phyloP scores from a whole-genome alignment of 1,140 invertebrate species.

The Elymnias hypermnestra region DNA sequence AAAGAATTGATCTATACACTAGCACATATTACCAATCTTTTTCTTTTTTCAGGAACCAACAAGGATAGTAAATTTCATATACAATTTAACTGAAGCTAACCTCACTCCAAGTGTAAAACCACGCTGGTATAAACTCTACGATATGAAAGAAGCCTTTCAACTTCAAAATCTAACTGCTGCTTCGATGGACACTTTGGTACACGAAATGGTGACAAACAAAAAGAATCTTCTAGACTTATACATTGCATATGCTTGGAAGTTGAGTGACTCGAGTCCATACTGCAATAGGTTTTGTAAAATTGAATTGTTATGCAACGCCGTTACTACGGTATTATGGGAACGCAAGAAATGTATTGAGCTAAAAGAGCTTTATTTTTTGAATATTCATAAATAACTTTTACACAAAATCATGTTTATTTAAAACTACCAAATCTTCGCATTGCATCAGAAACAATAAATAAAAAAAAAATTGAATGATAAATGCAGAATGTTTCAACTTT shows the following conservation, averaged over 20 bases:
- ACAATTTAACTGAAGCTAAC: conserved; percentile 88
- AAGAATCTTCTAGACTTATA: conserved; percentile 57
- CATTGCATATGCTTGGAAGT: conserved; percentile 73
- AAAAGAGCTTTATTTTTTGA: conserved; percentile 25
- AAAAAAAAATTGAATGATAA: no score
- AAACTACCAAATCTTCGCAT: no score
- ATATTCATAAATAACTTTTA: no score
- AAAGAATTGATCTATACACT: no score
- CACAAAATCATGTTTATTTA: no score
- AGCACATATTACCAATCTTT: no score
- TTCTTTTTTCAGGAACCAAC: conserved; percentile 78
- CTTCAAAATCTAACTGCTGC: conserved; percentile 68
- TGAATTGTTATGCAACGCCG: conserved; percentile 76
- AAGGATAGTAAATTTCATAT: conserved; percentile 84
- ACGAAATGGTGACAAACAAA: conserved; percentile 65
- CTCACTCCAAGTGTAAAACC: conserved; percentile 70
- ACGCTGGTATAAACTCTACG: conserved; percentile 82
- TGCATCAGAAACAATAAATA: no score
- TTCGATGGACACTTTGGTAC: conserved; percentile 67
- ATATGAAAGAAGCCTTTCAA: conserved; percentile 81
- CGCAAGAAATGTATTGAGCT: conserved; percentile 75
- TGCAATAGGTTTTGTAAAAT: conserved; percentile 78
- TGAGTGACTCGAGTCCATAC: conserved; percentile 64
- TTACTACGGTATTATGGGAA: conserved; percentile 75
- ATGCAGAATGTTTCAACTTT: no score